Evolutionary conservation across 1,140 invertebrate species (phyloP).

Genomic region (Choristoneura fumiferana): DNA sequence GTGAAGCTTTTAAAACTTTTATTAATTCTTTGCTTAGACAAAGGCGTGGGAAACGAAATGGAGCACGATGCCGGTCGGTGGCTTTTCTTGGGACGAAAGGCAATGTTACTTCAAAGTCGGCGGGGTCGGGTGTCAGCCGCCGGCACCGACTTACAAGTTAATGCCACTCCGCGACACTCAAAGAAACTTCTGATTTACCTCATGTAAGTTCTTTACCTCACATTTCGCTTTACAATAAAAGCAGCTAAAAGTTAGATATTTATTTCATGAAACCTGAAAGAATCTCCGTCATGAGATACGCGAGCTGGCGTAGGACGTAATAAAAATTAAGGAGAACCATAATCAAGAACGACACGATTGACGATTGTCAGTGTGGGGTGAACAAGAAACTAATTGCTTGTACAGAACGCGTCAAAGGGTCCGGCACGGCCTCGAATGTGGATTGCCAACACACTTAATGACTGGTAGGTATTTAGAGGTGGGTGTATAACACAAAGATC

Average conservation of each 20-base stretch:
- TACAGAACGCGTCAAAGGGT: slow-evolving; percentile 30
- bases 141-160: slow-evolving; percentile 25
- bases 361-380: slow-evolving; percentile 10
- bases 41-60: slow-evolving; percentile 35
- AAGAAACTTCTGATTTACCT: slow-evolving; percentile 37
- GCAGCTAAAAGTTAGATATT: background rate
- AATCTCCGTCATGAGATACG: background rate
- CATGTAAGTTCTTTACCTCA: slow-evolving; percentile 33
- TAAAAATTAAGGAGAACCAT: slow-evolving; percentile 6
- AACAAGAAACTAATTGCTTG: slow-evolving; percentile 39
- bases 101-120: slow-evolving; percentile 40
- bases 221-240: background rate
- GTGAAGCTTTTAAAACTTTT: slow-evolving; percentile 34
- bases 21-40: slow-evolving; percentile 48
- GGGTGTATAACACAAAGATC: slow-evolving; percentile 15
- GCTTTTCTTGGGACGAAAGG: slow-evolving; percentile 35
- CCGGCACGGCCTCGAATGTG: slow-evolving; percentile 25
- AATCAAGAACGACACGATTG: slow-evolving; percentile 25
- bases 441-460: slow-evolving; percentile 33
- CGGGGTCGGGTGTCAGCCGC: slow-evolving; percentile 21
- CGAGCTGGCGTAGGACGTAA: background rate
- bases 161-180: slow-evolving; percentile 33
- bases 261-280: background rate
- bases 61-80: slow-evolving; percentile 33
- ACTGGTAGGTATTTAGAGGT: slow-evolving; percentile 24